These are phyloP conservation scores for Bombus huntii DNA, from an alignment of 1,140 invertebrate genomes.

Conservation along the genomic window DNA sequence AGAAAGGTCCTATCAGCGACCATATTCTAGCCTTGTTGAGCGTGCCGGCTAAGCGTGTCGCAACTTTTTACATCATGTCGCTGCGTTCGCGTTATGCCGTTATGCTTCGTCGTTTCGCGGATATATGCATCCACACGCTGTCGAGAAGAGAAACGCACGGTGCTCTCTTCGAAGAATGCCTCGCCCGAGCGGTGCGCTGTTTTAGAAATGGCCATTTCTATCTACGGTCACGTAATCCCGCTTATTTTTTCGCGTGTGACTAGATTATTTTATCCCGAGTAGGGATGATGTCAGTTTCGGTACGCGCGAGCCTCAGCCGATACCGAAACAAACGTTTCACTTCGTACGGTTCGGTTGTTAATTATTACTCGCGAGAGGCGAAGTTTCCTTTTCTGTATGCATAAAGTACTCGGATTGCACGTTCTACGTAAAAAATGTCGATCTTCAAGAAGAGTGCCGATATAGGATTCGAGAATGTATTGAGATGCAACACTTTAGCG, in stretches of 20 bases:
- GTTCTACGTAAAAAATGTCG: too few relatives aligned
- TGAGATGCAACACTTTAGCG: accelerated
- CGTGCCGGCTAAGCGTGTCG: conserved; percentile 61
- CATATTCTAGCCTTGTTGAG: conserved; percentile 39
- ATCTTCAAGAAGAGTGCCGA: too few relatives aligned
- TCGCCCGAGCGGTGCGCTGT: background rate
- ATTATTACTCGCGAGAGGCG: too few relatives aligned
- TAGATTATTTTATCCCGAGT: background rate
- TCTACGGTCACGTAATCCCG: conserved; percentile 17
- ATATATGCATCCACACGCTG: conserved; percentile 50
- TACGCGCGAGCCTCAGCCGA: too few relatives aligned
- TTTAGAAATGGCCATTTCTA: conserved; percentile 23
- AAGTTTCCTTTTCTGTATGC: too few relatives aligned
- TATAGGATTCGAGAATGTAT: too few relatives aligned
- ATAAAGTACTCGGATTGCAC: too few relatives aligned
- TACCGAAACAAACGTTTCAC: too few relatives aligned
- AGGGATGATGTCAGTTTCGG: background rate
- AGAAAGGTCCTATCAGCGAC: conserved; percentile 44
- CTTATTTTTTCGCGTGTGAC: conserved; percentile 17
- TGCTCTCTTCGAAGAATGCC: conserved; percentile 37
- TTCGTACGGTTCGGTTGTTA: too few relatives aligned
- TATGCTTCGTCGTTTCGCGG: conserved; percentile 61
- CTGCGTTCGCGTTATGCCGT: conserved; percentile 62
- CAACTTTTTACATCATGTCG: conserved; percentile 64
- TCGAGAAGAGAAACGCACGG: conserved; percentile 44